Evolutionary conservation across 2,888 invertebrate genomes (phyloP).

Genomic region (Campaea margaritaria): DNA sequence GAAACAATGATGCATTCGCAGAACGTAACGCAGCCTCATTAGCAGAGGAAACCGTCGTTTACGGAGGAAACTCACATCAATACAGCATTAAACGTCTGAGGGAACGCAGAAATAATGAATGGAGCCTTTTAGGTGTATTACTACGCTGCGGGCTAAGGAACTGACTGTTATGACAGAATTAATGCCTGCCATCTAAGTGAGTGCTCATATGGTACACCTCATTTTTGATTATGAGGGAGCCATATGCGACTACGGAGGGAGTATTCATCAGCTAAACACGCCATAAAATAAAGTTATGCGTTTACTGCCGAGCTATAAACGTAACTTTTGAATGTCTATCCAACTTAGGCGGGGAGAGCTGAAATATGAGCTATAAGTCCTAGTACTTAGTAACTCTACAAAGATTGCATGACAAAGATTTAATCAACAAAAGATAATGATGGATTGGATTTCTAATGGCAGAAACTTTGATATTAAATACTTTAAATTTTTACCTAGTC

Average conservation of each 20-base stretch:
- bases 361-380: conserved; percentile 4
- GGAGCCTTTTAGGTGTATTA: conserved; percentile 75
- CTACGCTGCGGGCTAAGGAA: conserved; percentile 62
- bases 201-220: conserved; percentile 66
- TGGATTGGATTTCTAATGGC: too few species aligned
- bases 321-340: conserved; percentile 29
- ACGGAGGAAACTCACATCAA: conserved; percentile 50
- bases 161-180: conserved; percentile 72
- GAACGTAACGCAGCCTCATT: background rate
- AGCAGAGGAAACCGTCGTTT: background rate
- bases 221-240: conserved; percentile 53
- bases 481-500: too few species aligned
- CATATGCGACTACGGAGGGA: conserved; percentile 40
- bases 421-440: too few species aligned
- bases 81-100: conserved; percentile 49
- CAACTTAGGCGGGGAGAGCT: conserved; percentile 9
- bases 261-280: conserved; percentile 43
- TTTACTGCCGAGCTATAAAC: conserved; percentile 34
- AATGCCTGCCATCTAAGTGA: conserved; percentile 68
- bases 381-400: background rate
- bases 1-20: too few species aligned
- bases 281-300: conserved; percentile 40
- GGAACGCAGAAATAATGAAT: conserved; percentile 63
- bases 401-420: too few species aligned
- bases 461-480: too few species aligned